These are phyloP conservation scores for Odocoileus hemionus DNA, from an alignment of 2,113 vertebrate genomes.

Conservation along the genomic window DNA sequence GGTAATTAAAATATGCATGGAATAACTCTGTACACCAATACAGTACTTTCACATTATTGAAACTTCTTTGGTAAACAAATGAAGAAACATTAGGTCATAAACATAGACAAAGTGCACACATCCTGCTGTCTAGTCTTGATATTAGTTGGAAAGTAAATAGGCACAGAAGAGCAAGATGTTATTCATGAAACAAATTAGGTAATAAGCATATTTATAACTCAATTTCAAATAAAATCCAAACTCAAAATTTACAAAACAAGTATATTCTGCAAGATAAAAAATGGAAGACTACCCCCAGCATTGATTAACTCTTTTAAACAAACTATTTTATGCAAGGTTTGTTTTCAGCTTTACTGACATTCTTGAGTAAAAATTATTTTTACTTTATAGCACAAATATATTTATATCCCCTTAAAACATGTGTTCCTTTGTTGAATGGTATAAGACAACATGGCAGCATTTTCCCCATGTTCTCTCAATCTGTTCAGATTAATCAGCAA, in stretches of 20 bases:
- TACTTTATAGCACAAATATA: background rate
- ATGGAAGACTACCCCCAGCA: background rate
- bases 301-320: background rate
- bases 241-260: background rate
- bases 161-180: background rate
- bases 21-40: background rate
- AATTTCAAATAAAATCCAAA: background rate
- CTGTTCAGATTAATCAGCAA: background rate
- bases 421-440: background rate
- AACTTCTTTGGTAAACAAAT: conserved; percentile 10
- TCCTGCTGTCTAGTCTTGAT: background rate
- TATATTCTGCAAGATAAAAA: background rate
- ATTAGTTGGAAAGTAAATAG: background rate
- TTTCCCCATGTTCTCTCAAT: background rate
- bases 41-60: background rate
- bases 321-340: background rate
- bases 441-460: background rate
- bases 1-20: background rate
- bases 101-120: background rate
- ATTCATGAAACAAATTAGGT: background rate
- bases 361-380: background rate
- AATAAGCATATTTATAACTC: background rate
- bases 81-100: background rate
- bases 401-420: background rate
- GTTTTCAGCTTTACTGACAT: background rate